Conservation (phyloP, 2,888 invertebrate genomes). For the Homarus gammarus region DNA sequence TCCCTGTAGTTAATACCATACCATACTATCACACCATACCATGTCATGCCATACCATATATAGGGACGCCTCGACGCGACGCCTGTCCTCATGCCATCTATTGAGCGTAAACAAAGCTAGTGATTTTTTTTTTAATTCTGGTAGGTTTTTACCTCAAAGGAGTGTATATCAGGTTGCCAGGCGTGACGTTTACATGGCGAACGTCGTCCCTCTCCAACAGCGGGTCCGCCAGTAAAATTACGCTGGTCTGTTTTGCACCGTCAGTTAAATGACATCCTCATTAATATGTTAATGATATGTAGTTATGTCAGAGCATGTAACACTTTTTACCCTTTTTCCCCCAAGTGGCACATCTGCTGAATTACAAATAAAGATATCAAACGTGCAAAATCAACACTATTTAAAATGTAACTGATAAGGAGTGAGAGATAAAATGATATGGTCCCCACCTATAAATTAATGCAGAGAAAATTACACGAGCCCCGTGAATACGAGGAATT, state of each 20-base stretch:
- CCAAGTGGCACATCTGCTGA: neutral
- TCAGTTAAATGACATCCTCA: neutral
- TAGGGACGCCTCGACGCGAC: too few relatives aligned
- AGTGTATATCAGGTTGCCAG: neutral
- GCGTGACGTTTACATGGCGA: neutral
- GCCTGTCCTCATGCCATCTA: neutral
- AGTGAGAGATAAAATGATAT: constrained; percentile 4
- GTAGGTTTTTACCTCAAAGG: too few relatives aligned
- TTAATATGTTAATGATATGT: constrained; percentile 5
- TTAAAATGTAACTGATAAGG: too few relatives aligned
- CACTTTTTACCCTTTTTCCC: neutral
- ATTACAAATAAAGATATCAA: neutral
- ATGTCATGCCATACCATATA: too few relatives aligned
- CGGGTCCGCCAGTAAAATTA: neutral
- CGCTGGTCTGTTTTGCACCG: neutral
- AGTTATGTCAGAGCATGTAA: neutral
- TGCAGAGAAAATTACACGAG: too few relatives aligned
- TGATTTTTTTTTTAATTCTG: too few relatives aligned
- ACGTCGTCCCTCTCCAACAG: neutral
- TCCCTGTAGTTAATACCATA: too few relatives aligned
- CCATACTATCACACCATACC: too few relatives aligned
- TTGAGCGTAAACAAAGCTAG: neutral
- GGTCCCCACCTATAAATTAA: too few relatives aligned
- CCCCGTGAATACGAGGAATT: too few relatives aligned
- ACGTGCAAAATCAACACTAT: too few relatives aligned